Percentiles rank a stretch among this genome's conserved stretches.
These are phyloP conservation scores for Gandaritis pyraliata DNA, from an alignment of 2,888 invertebrate species.

Conservation along the genomic window DNA sequence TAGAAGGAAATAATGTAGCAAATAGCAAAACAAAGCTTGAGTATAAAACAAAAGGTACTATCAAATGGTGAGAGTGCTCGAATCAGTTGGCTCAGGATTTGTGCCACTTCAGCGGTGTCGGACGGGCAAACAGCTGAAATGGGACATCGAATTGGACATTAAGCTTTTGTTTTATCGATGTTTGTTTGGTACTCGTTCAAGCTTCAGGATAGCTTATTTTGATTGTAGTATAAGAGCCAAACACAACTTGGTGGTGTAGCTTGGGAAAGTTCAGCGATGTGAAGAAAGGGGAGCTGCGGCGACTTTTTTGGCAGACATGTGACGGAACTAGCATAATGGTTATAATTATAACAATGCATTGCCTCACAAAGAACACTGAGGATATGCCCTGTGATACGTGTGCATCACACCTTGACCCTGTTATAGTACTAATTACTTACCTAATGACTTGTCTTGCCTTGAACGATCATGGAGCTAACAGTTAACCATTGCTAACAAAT, in stretches of 20 bases:
- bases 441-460: constrained; percentile 11
- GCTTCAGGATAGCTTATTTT: too few relatives aligned
- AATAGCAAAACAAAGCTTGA: constrained; percentile 27
- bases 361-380: too few relatives aligned
- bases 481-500: constrained; percentile 21
- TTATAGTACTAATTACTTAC: neutral
- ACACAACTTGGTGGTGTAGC: too few relatives aligned
- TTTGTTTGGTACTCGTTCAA: too few relatives aligned
- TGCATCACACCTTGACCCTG: constrained; percentile 22
- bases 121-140: constrained; percentile 27
- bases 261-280: too few relatives aligned
- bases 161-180: constrained; percentile 5
- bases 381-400: neutral
- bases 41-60: constrained; percentile 39
- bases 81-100: constrained; percentile 41
- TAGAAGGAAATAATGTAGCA: constrained; percentile 8
- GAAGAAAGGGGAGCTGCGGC: too few relatives aligned
- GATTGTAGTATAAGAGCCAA: too few relatives aligned
- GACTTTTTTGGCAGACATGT: too few relatives aligned
- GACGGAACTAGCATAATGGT: too few relatives aligned
- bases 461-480: constrained; percentile 4
- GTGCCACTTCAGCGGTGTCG: constrained; percentile 23
- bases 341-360: too few relatives aligned
- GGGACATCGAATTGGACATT: constrained; percentile 14
- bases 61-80: constrained; percentile 33